Evolutionary conservation across 53 echinoderm and acorn worm genomes (phyloP).

Genomic region (Crossaster papposus): DNA sequence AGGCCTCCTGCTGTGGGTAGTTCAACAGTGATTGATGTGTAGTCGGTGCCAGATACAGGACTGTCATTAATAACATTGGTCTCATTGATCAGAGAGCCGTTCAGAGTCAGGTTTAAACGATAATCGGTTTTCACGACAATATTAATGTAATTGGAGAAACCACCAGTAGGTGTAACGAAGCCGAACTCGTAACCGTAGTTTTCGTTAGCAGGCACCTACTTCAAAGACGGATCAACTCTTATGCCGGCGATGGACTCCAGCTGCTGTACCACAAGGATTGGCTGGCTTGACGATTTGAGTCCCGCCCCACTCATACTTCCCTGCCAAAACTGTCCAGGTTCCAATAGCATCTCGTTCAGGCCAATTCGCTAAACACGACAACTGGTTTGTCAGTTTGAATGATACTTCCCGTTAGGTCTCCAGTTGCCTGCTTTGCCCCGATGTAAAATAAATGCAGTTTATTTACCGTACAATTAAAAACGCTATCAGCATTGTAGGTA

Average conservation of each 20-base stretch:
- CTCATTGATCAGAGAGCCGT: conserved; percentile 36
- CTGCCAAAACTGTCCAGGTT: conserved; percentile 65
- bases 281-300: conserved; percentile 59
- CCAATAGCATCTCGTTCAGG: conserved; percentile 28
- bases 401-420: conserved; percentile 61
- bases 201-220: conserved; percentile 67
- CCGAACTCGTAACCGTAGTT: conserved; percentile 68
- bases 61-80: background rate
- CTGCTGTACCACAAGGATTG: conserved; percentile 59
- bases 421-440: background rate
- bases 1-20: conserved; percentile 73
- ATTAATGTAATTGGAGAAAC: conserved; percentile 68
- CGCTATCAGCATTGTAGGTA: conserved; percentile 47
- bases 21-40: conserved; percentile 49
- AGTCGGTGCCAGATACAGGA: conserved; percentile 43
- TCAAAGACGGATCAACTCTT: conserved; percentile 69
- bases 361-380: conserved; percentile 54
- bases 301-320: conserved; percentile 57
- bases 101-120: conserved; percentile 35
- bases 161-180: conserved; percentile 64
- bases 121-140: conserved; percentile 58
- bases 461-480: conserved; percentile 41
- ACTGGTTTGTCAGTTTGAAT: conserved; percentile 68
- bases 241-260: conserved; percentile 25
- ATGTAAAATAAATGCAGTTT: conserved; percentile 57